These are phyloP conservation scores for Choristoneura rosaceana DNA, from an alignment of 2,888 invertebrate genomes.

Conservation along the genomic window DNA sequence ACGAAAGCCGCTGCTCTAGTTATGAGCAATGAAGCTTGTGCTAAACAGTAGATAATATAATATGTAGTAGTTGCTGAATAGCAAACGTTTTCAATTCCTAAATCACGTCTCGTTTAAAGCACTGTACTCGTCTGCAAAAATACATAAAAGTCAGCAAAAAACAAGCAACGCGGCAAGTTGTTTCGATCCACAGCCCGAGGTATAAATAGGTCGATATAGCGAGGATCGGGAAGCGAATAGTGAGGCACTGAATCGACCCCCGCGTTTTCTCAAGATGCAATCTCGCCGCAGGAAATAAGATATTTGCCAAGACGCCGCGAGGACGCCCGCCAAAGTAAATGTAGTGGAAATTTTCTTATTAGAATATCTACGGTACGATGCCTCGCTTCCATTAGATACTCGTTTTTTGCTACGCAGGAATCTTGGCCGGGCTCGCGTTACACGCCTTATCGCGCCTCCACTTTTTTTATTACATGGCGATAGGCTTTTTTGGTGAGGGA, in stretches of 20 bases:
- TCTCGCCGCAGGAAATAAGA: constrained; percentile 86
- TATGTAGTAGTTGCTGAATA: background rate
- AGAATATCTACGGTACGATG: constrained; percentile 85
- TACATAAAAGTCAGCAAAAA: constrained; percentile 17
- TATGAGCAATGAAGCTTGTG: too few relatives aligned
- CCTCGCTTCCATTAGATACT: constrained; percentile 72
- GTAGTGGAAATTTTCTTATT: constrained; percentile 87
- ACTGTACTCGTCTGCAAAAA: background rate
- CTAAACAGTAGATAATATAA: too few relatives aligned
- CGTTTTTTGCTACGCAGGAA: constrained; percentile 80
- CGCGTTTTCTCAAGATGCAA: constrained; percentile 86
- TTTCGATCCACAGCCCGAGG: constrained; percentile 28
- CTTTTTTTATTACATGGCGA: constrained; percentile 42
- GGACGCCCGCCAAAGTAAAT: constrained; percentile 83
- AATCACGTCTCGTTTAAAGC: background rate
- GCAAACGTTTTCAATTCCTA: background rate
- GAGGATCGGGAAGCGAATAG: constrained; percentile 77
- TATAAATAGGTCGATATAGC: constrained; percentile 39
- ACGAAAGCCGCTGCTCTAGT: too few relatives aligned
- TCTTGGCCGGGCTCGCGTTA: constrained; percentile 66
- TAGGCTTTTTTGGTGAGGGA: background rate
- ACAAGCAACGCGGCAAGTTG: constrained; percentile 32
- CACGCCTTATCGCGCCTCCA: constrained; percentile 62
- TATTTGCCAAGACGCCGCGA: constrained; percentile 86
- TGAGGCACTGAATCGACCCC: constrained; percentile 78